These are phyloP conservation scores for Amphiprion clarkii DNA, from an alignment of 2,797 vertebrate species.

Conservation along the genomic window DNA sequence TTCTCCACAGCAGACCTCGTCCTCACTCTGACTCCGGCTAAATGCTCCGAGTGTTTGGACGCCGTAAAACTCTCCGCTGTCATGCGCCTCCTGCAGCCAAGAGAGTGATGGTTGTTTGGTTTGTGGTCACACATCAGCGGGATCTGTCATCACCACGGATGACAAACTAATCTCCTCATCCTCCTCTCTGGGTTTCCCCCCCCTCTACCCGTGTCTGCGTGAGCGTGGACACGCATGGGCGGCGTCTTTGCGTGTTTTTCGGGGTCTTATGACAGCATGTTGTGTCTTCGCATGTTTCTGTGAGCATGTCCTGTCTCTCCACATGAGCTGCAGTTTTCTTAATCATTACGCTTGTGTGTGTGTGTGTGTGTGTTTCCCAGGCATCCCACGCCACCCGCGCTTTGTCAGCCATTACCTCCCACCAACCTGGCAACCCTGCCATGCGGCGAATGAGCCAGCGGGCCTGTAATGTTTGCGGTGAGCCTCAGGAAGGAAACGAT, in stretches of 20 bases:
- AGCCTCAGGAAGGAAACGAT: slow-evolving; percentile 77
- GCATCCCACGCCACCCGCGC: neutral
- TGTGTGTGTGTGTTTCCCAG: slow-evolving; percentile 9
- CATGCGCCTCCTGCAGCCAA: slow-evolving; percentile 38
- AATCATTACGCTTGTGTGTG: neutral
- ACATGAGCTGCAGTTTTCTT: slow-evolving; percentile 16
- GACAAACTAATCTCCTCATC: slow-evolving; percentile 75
- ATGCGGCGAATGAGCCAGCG: slow-evolving; percentile 22
- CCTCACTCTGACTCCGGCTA: slow-evolving; percentile 42
- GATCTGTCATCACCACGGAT: slow-evolving; percentile 70
- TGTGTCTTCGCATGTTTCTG: slow-evolving; percentile 45
- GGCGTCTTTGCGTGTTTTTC: slow-evolving; percentile 30
- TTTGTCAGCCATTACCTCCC: slow-evolving; percentile 30
- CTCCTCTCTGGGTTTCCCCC: slow-evolving; percentile 50
- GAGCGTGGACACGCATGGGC: slow-evolving; percentile 4
- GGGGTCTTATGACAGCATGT: slow-evolving; percentile 35
- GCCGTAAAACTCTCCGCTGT: slow-evolving; percentile 62
- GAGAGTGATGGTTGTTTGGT: slow-evolving; percentile 73
- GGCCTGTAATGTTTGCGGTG: slow-evolving; percentile 60
- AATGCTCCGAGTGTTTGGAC: slow-evolving; percentile 66
- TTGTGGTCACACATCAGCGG: slow-evolving; percentile 77
- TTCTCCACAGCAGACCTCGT: slow-evolving; percentile 18
- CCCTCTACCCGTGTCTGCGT: slow-evolving; percentile 17
- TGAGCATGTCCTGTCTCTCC: slow-evolving; percentile 11
- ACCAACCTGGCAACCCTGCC: slow-evolving; percentile 49